Conservation (phyloP, 2,797 vertebrate genomes). For the Poecile montanus region DNA sequence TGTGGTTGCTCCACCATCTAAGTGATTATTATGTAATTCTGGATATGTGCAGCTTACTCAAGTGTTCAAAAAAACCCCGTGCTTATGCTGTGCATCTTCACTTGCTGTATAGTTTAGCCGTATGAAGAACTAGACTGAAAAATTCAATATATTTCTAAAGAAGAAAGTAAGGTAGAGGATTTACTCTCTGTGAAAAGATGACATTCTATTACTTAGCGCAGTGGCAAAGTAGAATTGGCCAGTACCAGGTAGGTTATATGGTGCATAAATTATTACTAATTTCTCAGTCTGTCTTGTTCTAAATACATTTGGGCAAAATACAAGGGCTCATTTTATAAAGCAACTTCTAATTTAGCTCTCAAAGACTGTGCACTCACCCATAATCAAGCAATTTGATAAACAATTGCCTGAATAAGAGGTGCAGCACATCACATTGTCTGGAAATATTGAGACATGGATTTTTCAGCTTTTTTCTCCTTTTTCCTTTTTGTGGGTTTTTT, state of each 20-base stretch:
- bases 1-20: background rate
- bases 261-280: background rate
- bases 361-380: background rate
- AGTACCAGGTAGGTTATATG: background rate
- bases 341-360: background rate
- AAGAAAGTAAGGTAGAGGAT: background rate
- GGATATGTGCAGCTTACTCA: background rate
- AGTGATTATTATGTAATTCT: slow-evolving; percentile 1
- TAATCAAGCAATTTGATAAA: background rate
- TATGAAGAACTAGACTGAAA: background rate
- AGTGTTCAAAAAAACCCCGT: background rate
- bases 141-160: background rate
- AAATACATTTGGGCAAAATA: background rate
- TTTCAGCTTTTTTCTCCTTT: rapidly evolving
- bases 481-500: too few species aligned
- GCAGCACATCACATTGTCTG: background rate
- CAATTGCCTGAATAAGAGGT: background rate
- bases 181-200: background rate
- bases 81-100: background rate
- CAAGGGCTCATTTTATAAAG: background rate
- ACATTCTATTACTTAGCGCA: background rate
- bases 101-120: background rate
- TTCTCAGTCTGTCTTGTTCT: background rate
- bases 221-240: background rate
- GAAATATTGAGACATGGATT: background rate